phyloP scores from a whole-genome alignment of 2,797 vertebrate genomes.

The Naso thynnoides region DNA sequence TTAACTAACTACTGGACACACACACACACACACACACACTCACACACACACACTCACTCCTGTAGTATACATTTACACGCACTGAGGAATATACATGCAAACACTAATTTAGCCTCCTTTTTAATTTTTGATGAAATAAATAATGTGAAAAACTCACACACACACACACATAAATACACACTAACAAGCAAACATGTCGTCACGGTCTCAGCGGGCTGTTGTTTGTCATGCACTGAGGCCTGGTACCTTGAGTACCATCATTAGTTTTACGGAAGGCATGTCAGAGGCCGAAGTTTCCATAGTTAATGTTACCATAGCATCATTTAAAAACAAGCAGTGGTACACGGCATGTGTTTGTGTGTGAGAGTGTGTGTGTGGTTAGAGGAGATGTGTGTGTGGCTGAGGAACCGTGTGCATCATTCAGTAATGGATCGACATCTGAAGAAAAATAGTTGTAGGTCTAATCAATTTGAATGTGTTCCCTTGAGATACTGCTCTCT shows the following conservation, averaged over 20 bases:
- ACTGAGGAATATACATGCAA: neutral
- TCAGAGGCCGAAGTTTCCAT: slow-evolving; percentile 70
- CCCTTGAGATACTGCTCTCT: slow-evolving; percentile 47
- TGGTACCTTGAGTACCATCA: slow-evolving; percentile 49
- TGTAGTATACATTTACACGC: neutral
- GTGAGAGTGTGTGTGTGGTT: neutral
- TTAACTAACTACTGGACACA: too few relatives aligned
- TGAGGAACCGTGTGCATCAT: slow-evolving; percentile 54
- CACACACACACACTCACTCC: neutral
- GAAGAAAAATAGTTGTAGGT: slow-evolving; percentile 80
- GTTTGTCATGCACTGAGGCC: slow-evolving; percentile 57
- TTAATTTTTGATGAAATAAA: neutral
- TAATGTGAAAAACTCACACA: slow-evolving; percentile 2
- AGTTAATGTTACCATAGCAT: slow-evolving; percentile 75
- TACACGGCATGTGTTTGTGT: slow-evolving; percentile 24
- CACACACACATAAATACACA: slow-evolving; percentile 50
- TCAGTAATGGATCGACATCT: slow-evolving; percentile 74
- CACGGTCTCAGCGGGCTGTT: slow-evolving; percentile 45
- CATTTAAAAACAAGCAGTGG: slow-evolving; percentile 26
- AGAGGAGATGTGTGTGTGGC: neutral
- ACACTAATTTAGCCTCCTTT: neutral
- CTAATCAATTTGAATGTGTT: slow-evolving; percentile 78
- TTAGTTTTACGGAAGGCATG: slow-evolving; percentile 53
- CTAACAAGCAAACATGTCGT: too few relatives aligned
- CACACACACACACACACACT: neutral